Evolutionary conservation across 1,140 invertebrate species (phyloP), one percentile per base, ranked within the genome.

Genomic region (Cryptotermes secundus): DNA sequence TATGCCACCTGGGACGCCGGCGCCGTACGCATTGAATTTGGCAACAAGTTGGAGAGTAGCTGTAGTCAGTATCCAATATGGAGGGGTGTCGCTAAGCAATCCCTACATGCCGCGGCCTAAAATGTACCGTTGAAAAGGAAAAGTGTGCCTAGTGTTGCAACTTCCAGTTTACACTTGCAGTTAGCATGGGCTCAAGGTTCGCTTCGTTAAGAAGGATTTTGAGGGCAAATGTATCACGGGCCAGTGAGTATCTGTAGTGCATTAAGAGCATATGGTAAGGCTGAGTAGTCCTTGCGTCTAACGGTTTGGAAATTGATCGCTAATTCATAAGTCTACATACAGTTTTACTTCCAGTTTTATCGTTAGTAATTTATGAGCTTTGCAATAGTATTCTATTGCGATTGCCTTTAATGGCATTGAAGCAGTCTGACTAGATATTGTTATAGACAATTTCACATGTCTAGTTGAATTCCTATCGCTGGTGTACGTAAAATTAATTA

Each of bases 21-120:
- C 59, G 59, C 59, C 12, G 59, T 65, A 31, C n/a, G n/a, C 1
- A 26, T 65, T 26, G 24, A n/a, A 1, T n/a, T 65, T 65, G 59
- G 59, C 59, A 65, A 65, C 59, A 65, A 65, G 59, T 65, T 65
- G 59, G 59, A 65, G 59, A n/a, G 59, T n/a, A 65, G 26, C 26
- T n/a, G 59, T n/a, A 7, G 59, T 7, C 59, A 65, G 59, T 65
- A 65, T 65, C 26, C 59, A 65, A 65, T 65, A 65, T 65, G 59
- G 59, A 65, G 59, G 59, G 59, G 59, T 65, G 19, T 65, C 59
- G n/a, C n/a, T 65, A 26, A 65, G 59, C 22, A 49, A 65, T 65
- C 59, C 59, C 59, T n/a, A 65, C 59, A 65, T 12, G 22, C n/a
- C 24, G 6, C 59, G 59, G 59, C 59, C 59, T 65, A 65, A 65